phyloP scores from a whole-genome alignment of 1,140 invertebrate genomes.

The Sarcophaga peregrina region DNA sequence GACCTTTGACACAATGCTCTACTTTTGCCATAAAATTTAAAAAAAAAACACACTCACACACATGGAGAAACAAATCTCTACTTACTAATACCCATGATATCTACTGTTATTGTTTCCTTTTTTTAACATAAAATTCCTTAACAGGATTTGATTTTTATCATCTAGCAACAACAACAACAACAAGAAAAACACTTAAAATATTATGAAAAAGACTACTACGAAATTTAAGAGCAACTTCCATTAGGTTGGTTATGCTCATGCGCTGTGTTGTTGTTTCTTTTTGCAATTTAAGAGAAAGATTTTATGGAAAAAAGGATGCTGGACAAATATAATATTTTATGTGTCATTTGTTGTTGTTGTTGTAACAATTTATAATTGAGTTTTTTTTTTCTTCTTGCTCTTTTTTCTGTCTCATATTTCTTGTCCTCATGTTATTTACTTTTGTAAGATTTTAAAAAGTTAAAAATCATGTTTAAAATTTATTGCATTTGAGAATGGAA shows the following conservation, averaged over 20 bases:
- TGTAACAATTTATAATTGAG: not conserved
- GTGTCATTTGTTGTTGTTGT: not conserved
- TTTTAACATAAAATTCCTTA: not conserved
- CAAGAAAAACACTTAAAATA: not conserved
- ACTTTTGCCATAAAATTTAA: not conserved
- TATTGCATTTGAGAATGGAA: not conserved
- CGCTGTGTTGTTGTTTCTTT: not conserved
- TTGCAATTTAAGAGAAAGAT: not conserved
- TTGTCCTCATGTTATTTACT: not conserved
- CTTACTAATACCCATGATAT: too few species aligned
- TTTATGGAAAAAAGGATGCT: constrained; percentile 6
- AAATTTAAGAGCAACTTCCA: not conserved
- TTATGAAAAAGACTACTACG: not conserved
- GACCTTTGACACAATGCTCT: constrained; percentile 41
- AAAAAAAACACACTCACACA: not conserved
- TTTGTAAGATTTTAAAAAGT: not conserved
- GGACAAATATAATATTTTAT: too few species aligned
- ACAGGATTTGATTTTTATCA: not conserved
- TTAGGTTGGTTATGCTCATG: not conserved
- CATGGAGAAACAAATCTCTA: not conserved
- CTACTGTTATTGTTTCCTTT: too few species aligned
- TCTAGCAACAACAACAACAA: not conserved
- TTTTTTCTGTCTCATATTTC: not conserved
- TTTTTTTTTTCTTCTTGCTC: not conserved
- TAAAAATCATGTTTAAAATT: constrained; percentile 10